Base-by-base conservation (phyloP, 2,113 vertebrate species). In the Chascanopsetta lugubris region DNA sequence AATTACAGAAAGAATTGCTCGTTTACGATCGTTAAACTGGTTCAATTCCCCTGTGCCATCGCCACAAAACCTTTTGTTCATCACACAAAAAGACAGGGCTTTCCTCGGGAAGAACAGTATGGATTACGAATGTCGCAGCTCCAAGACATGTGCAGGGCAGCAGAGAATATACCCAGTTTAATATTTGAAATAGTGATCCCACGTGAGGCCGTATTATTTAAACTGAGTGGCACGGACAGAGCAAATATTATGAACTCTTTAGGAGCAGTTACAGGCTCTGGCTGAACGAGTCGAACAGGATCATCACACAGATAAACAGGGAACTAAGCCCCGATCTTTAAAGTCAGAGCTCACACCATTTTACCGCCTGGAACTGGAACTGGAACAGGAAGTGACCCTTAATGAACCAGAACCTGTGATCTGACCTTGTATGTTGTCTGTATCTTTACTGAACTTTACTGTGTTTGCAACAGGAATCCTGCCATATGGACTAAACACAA, bases 251-350 rank as follows among this genome's bases (percentile, higher is more conserved):
- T 11, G 2, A 10, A 12, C 0, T 47, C 22, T 55, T 68, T 2
- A 7, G 47, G 11, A 29, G 61, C 29, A 29, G 17, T 1, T 7
- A n/a, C 7, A 43, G 5, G 47, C 2, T 15, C 18, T 7, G 21
- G 22, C 18, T 54, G 47, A 78, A 42, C 72, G 63, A 15, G 70
- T 73, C 47, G 3, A 70, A 72, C 72, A 69, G 66, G 78, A 75
- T 77, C 29, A 45, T 21, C 29, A 22, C 27, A 25, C 11, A n/a
- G 4, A 56, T 34, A 12, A 25, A 17, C 2, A 38, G 15, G 21
- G 61, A 69, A 30, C 17, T 50, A 57, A 9, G 11, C 8, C 6
- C 9, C 11, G 15, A 6, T 34, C n/a, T 36, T 56, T 26, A 62
- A 73, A 72, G 58, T 58, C 17, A 48, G 17, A 17, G 38, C 6